A percentile compares a stretch with the other conserved stretches of the same genome.
Conservation (phyloP, 2,888 invertebrate species). For the Eupithecia centaureata region DNA sequence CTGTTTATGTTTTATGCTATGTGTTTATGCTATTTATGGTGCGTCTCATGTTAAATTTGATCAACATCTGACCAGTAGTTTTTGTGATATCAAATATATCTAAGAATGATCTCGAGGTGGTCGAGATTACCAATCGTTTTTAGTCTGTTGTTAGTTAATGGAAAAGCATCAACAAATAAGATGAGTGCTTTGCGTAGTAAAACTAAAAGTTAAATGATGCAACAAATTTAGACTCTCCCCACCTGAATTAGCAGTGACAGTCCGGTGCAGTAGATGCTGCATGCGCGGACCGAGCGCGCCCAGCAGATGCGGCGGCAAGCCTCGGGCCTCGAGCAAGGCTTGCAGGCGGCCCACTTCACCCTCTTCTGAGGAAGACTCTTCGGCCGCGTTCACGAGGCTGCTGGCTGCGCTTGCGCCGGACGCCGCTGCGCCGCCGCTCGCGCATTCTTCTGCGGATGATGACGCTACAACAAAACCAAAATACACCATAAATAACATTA, state of each 20-base stretch:
- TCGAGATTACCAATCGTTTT: no score
- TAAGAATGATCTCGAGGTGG: no score
- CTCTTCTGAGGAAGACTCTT: conserved; percentile 88
- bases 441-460: conserved; percentile 71
- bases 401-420: conserved; percentile 61
- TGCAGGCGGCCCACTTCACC: conserved; percentile 98
- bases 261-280: conserved; percentile 97
- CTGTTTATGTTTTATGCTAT: no score
- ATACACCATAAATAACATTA: no score
- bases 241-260: conserved; percentile 91
- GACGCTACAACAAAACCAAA: conserved; percentile 51
- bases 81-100: no score
- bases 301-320: conserved; percentile 97
- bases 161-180: no score
- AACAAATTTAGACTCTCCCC: background rate
- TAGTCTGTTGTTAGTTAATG: no score
- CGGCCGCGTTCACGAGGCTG: conserved; percentile 78
- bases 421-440: conserved; percentile 60
- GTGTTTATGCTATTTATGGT: no score
- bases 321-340: conserved; percentile 96
- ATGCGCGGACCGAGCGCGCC: conserved; percentile 97
- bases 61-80: no score
- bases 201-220: background rate
- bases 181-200: background rate
- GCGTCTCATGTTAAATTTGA: no score